phyloP scores from a whole-genome alignment of 37 sponge, comb jelly and placozoan genomes.

The Petrosia ficiformis region DNA sequence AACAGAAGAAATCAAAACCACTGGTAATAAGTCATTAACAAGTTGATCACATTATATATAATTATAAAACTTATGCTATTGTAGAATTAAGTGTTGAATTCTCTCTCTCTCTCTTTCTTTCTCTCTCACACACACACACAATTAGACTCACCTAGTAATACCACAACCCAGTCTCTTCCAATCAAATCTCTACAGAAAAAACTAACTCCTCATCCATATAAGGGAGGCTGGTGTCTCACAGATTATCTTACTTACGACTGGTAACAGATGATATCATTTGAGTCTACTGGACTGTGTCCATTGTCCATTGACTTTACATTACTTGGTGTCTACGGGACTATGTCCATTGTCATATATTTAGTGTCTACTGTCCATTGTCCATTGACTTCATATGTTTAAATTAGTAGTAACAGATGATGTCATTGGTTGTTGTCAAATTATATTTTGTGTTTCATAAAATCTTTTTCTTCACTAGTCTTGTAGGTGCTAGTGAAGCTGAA shows the following conservation, averaged over 20 bases:
- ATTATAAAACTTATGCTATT: neutral
- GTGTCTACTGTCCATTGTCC: too few relatives aligned
- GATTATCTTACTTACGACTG: constrained; percentile 79
- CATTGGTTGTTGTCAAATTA: too few relatives aligned
- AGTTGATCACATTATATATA: neutral
- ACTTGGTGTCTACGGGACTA: too few relatives aligned
- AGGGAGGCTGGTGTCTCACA: constrained; percentile 59
- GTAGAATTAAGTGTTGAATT: neutral
- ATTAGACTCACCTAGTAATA: neutral
- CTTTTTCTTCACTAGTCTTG: constrained; percentile 22
- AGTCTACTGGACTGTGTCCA: too few relatives aligned
- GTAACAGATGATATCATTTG: constrained; percentile 4
- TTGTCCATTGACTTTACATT: too few relatives aligned
- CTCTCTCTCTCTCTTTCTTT: neutral
- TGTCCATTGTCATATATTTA: too few relatives aligned
- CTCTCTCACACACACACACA: neutral
- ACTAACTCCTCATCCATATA: constrained; percentile 39
- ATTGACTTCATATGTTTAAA: too few relatives aligned
- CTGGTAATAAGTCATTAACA: neutral
- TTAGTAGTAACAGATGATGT: too few relatives aligned
- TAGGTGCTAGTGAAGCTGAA: constrained; percentile 14
- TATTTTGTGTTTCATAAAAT: neutral
- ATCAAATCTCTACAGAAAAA: neutral
- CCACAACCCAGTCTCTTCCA: neutral
- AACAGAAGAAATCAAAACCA: neutral